Conservation (phyloP, 2,888 invertebrate species). For the Brachyopa scutellaris region DNA sequence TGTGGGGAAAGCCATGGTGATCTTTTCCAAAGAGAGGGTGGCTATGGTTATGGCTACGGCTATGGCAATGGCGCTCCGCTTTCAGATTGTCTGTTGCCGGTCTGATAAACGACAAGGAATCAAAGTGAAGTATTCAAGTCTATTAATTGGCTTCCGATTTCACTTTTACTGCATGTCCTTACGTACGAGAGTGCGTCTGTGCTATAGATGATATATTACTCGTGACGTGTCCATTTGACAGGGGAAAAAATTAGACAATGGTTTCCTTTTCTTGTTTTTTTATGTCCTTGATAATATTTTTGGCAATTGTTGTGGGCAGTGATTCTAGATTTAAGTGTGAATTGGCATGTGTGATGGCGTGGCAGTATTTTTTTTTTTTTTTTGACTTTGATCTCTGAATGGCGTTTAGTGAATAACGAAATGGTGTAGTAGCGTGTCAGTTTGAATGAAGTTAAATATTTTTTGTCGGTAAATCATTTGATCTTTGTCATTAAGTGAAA, state of each 20-base stretch:
- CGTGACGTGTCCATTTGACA: conserved; percentile 30
- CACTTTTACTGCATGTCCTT: conserved; percentile 56
- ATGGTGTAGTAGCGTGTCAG: too few species aligned
- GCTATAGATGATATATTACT: conserved; percentile 11
- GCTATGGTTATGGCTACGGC: too few species aligned
- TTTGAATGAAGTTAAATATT: too few species aligned
- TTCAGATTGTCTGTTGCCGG: conserved; percentile 30
- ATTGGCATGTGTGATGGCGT: too few species aligned
- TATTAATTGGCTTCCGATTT: conserved; percentile 70
- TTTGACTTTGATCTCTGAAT: too few species aligned
- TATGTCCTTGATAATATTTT: neutral
- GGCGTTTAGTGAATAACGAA: too few species aligned
- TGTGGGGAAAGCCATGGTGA: conserved; percentile 1
- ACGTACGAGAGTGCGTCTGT: conserved; percentile 11
- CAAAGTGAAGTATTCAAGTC: conserved; percentile 60
- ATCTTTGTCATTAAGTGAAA: too few species aligned
- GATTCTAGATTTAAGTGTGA: too few species aligned
- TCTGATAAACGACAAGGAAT: conserved; percentile 60
- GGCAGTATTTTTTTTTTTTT: too few species aligned
- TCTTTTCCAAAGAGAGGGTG: conserved; percentile 19
- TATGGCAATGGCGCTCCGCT: neutral
- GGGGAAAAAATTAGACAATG: conserved; percentile 23
- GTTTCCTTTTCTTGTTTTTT: neutral
- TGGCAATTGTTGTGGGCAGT: neutral
- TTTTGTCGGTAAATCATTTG: too few species aligned